Base-by-base conservation (phyloP, 2,888 invertebrate genomes). In the Sepiola atlantica region DNA sequence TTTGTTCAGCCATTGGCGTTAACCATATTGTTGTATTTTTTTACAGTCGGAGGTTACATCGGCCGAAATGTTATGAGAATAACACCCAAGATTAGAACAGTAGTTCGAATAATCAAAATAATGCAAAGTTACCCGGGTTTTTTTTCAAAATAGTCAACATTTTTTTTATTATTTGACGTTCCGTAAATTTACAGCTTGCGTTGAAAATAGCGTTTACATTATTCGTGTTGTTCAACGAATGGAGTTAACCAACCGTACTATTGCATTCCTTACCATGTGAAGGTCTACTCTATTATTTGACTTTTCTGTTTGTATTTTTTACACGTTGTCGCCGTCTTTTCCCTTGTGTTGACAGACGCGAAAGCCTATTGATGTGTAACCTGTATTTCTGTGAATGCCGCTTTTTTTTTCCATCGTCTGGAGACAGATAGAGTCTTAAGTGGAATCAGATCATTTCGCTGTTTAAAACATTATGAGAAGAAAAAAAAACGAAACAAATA, bases 341-440 rank as follows among this genome's bases (percentile, higher is more conserved):
- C n/a, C n/a, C 32, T 4, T 32, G 77, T 77, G 77, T 77, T 77
- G 77, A 77, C 77, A n/a, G 77, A 77, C n/a, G n/a, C 77, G 21
- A 77, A n/a, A 3, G n/a, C 77, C n/a, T n/a, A 77, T 77, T 77
- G 77, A 77, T 18, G 77, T n/a, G 77, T n/a, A 77, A 77, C 77
- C 77, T 77, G 77, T 77, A 77, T 77, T 77, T 77, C n/a, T n/a
- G 16, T 77, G 77, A 77, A 77, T n/a, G n/a, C 77, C 16, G n/a
- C n/a, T 77, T 77, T n/a, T n/a, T 77, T 77, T 77, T n/a, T n/a
- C n/a, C n/a, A 77, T n/a, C n/a, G 77, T 77, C 77, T 77, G 77
- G 77, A 77, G 77, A 32, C 77, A 77, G 77, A 77, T 77, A 61
- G 61, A 61, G 61, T 61, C 61, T 77, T 77, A 77, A 77, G 77